Evolutionary conservation across 2,888 invertebrate species (phyloP).

Genomic region (Galerucella pusilla): DNA sequence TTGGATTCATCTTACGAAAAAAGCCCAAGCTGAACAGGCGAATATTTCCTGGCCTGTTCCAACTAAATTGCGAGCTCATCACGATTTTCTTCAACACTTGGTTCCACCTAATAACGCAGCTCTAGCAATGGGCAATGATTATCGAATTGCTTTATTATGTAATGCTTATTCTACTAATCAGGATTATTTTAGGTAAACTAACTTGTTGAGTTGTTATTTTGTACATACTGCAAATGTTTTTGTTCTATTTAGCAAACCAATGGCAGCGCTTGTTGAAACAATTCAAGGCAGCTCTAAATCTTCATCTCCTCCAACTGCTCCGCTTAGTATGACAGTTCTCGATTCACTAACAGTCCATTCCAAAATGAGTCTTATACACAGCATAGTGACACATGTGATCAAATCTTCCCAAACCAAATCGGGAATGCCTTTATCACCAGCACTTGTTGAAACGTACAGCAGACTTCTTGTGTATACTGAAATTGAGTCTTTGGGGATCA

Average conservation of each 20-base stretch:
- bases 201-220: background rate
- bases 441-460: constrained; percentile 94
- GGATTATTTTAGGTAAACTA: constrained; percentile 72
- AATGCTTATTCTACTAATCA: constrained; percentile 96
- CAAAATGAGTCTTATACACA: constrained; percentile 82
- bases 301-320: constrained; percentile 75
- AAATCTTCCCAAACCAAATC: constrained; percentile 90
- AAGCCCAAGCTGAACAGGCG: constrained; percentile 87
- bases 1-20: constrained; percentile 95
- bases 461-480: constrained; percentile 94
- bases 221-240: background rate
- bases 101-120: constrained; percentile 79
- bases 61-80: constrained; percentile 59
- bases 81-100: constrained; percentile 86
- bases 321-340: constrained; percentile 88
- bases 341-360: constrained; percentile 96
- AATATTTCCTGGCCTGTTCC: constrained; percentile 66
- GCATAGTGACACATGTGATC: constrained; percentile 89
- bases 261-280: constrained; percentile 91
- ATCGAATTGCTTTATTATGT: constrained; percentile 89
- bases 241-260: constrained; percentile 74
- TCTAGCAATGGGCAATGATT: constrained; percentile 85
- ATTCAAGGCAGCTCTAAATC: constrained; percentile 73
- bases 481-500: constrained; percentile 96
- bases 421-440: constrained; percentile 87